A percentile compares a stretch with the other conserved stretches of the same genome.
Evolutionary conservation across 2,797 vertebrate genomes (phyloP).

Genomic region (Sebastiscus tertius): DNA sequence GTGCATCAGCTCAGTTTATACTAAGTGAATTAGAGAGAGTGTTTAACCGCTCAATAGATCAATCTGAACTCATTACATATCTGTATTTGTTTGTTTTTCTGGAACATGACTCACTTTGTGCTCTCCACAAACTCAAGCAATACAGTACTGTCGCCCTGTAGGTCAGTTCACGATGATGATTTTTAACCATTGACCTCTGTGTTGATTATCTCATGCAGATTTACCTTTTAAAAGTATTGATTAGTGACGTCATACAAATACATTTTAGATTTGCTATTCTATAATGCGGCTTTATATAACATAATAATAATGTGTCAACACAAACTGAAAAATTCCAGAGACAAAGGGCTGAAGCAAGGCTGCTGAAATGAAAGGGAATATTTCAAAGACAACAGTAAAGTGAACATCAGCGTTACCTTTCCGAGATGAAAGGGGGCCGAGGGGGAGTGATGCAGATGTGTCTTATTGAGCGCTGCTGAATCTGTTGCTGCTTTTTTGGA

Average conservation of each 20-base stretch:
- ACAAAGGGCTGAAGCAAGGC: neutral
- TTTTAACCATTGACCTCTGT: neutral
- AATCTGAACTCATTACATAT: neutral
- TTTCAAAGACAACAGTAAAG: constrained; percentile 40
- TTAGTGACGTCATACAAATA: neutral
- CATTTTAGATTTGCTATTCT: neutral
- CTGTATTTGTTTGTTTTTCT: constrained; percentile 16
- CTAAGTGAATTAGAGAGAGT: neutral
- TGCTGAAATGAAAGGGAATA: constrained; percentile 38
- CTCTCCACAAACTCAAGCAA: no score
- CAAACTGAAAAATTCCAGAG: constrained; percentile 5
- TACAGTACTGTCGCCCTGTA: neutral
- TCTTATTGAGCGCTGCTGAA: constrained; percentile 22
- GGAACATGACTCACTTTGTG: constrained; percentile 9
- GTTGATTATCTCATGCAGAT: neutral
- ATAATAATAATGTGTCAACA: neutral
- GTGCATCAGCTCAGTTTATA: neutral
- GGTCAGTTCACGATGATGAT: no score
- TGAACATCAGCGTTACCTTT: constrained; percentile 22
- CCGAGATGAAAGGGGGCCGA: constrained; percentile 29
- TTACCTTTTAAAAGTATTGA: neutral
- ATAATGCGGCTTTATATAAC: neutral
- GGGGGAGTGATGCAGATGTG: constrained; percentile 20
- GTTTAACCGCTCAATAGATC: no score
- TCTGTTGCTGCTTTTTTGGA: constrained; percentile 5